A percentile compares a stretch with the other conserved stretches of the same genome.
Evolutionary conservation across 1,140 invertebrate genomes (phyloP).

Genomic region (Arion vulgaris): DNA sequence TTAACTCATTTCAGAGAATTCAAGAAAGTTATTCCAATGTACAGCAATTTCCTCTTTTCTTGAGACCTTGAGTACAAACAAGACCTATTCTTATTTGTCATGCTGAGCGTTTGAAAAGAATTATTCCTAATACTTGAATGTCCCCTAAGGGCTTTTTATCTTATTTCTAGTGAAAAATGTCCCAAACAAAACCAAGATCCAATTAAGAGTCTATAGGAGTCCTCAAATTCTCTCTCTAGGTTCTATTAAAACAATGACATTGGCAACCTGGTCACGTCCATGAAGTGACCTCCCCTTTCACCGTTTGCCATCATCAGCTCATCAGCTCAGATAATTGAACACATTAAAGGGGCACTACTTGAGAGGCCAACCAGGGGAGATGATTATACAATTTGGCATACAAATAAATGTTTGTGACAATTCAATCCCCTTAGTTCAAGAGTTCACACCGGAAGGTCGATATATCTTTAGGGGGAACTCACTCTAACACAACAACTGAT

Average conservation of each 20-base stretch:
- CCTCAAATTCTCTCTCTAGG: background rate
- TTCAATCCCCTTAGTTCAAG: constrained; percentile 1
- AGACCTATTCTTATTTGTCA: background rate
- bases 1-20: too few species aligned
- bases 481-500: background rate
- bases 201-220: constrained; percentile 8
- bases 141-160: background rate
- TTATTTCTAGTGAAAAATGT: background rate
- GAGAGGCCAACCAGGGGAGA: constrained; percentile 14
- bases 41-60: too few species aligned
- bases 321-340: constrained; percentile 11
- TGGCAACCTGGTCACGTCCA: constrained; percentile 1
- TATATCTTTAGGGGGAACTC: background rate
- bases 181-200: constrained; percentile 9
- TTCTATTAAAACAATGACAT: constrained; percentile 11
- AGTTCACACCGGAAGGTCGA: constrained; percentile 7
- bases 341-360: constrained; percentile 25
- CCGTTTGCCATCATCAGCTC: constrained; percentile 11
- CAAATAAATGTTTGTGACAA: constrained; percentile 19
- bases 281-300: constrained; percentile 6
- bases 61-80: too few species aligned
- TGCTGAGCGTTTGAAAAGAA: background rate
- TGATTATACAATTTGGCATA: constrained; percentile 28
- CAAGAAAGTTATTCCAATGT: too few species aligned
- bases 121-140: background rate